Base-by-base conservation (phyloP, 1,140 invertebrate genomes). In the Chionoecetes opilio region DNA sequence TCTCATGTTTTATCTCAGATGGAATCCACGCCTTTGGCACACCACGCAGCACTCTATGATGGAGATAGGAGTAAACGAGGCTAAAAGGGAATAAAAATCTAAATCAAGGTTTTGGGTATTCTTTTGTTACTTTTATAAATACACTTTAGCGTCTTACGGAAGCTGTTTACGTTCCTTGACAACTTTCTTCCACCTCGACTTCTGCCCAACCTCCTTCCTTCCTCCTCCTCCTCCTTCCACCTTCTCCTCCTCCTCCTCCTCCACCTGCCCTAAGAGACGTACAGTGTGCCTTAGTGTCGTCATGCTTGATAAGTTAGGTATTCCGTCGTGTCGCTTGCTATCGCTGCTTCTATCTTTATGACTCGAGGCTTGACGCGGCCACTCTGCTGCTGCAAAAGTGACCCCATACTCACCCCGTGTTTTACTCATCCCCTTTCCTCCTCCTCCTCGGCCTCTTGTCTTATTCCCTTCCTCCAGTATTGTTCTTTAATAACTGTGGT, bases 371-470 rank as follows among this genome's bases (percentile, higher is more conserved):
- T 75, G 63, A 75, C 63, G 63, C 6, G 63, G 63, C 63, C 63
- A 75, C 63, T 75, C 63, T 75, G n/a, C 63, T 75, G 63, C 63
- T 75, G 63, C 63, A n/a, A 75, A 75, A 75, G 63, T 75, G 63
- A 75, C 21, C n/a, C 21, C 63, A n/a, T 26, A 17, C 53, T 63
- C 63, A 75, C n/a, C 63, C 26, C 63, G 6, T n/a, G 63, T 26
- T 75, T 17, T 26, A 26, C 63, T 75, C n/a, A n/a, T 75, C 63
- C 63, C 63, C 21, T 75, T n/a, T 75, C 8, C 63, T 75, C 63
- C 63, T 75, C 26, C n/a, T n/a, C 26, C 63, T 75, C n/a, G 21
- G 1, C 26, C 63, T n/a, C 63, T n/a, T 26, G 46, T 26, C n/a
- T n/a, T 26, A n/a, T 75, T 75, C 26, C 8, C 26, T n/a, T 26